These are phyloP conservation scores for Porites divaricata DNA, from an alignment of 92 coral and sea anemone species.

Conservation along the genomic window DNA sequence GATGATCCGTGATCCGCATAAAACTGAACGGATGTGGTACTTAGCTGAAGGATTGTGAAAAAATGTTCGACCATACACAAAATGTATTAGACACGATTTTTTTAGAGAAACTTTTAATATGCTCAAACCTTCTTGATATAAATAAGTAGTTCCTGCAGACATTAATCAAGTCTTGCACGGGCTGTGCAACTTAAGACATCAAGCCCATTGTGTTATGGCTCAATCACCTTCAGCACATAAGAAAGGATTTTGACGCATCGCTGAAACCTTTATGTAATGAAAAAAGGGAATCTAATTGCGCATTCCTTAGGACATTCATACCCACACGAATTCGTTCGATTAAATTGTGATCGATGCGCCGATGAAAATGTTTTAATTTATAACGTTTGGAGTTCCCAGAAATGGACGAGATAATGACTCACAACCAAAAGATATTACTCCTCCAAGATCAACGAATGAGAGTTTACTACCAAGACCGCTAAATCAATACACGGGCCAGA, in stretches of 20 bases:
- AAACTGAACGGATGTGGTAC: background rate
- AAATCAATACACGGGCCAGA: constrained; percentile 11
- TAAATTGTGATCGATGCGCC: background rate
- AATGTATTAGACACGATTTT: background rate
- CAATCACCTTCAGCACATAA: constrained; percentile 6
- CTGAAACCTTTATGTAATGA: background rate
- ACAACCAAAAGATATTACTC: constrained; percentile 5
- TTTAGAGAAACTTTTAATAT: too few relatives aligned
- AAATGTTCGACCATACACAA: background rate
- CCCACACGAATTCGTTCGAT: constrained; percentile 6
- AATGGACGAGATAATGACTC: background rate
- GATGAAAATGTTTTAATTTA: background rate
- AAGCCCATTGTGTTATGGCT: constrained; percentile 4
- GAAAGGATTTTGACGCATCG: constrained; percentile 28
- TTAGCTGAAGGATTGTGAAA: background rate
- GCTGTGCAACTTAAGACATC: background rate
- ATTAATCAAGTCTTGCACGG: background rate
- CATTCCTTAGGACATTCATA: background rate
- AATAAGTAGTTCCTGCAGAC: background rate
- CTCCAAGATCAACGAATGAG: background rate
- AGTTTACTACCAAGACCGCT: background rate
- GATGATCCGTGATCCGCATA: background rate
- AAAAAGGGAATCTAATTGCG: background rate
- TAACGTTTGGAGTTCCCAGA: background rate
- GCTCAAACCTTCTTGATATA: background rate